Conservation (phyloP, 2,888 invertebrate genomes). For the Pseudeuparius sepicola region DNA sequence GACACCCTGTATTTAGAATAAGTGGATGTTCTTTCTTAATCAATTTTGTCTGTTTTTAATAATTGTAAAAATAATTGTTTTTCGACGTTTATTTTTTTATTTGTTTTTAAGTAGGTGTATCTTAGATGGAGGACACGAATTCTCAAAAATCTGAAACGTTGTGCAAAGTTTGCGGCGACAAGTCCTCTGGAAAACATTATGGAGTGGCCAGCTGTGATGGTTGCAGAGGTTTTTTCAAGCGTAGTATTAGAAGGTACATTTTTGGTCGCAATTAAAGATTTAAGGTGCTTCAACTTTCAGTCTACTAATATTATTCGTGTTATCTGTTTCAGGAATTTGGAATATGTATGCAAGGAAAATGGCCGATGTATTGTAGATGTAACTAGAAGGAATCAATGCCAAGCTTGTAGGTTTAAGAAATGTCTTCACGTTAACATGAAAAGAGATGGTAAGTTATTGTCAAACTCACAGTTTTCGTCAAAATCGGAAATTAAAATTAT, state of each 20-base stretch:
- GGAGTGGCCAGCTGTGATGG: constrained; percentile 84
- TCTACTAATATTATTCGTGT: constrained; percentile 12
- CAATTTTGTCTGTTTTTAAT: no score
- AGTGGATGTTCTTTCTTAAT: no score
- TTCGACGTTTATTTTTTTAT: not conserved
- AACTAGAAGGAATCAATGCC: constrained; percentile 86
- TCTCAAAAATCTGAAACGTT: constrained; percentile 50
- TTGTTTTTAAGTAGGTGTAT: no score
- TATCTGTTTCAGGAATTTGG: constrained; percentile 63
- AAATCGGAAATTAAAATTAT: no score
- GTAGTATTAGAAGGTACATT: constrained; percentile 72
- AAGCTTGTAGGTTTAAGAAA: constrained; percentile 86
- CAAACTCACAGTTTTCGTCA: no score
- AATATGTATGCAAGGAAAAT: constrained; percentile 87
- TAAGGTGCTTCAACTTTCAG: constrained; percentile 1
- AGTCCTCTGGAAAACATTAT: constrained; percentile 79
- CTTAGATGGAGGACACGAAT: constrained; percentile 35
- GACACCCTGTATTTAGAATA: no score
- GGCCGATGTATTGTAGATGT: constrained; percentile 85
- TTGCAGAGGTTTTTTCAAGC: constrained; percentile 89
- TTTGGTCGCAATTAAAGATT: not conserved
- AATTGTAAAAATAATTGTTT: no score
- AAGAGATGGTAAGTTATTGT: constrained; percentile 74
- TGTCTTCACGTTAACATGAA: constrained; percentile 90
- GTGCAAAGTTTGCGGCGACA: constrained; percentile 84